Base-by-base conservation (phyloP, 2,797 vertebrate genomes). In the Falco novaeseelandiae region DNA sequence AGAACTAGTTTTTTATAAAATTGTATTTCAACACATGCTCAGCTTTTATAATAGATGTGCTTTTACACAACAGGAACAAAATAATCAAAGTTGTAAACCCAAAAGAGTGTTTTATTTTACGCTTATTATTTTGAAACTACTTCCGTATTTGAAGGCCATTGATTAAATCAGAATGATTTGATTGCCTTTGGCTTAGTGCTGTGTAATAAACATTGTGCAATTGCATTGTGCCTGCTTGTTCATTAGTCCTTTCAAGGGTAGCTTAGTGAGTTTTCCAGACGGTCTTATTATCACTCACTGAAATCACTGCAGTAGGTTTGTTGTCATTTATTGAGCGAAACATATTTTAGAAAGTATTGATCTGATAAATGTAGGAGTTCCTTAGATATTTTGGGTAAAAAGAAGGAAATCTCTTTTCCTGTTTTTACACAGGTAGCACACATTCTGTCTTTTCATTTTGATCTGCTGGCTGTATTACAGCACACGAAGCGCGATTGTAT, bases 91-190 rank as follows among this genome's bases (percentile, higher is more conserved):
- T 23, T 86, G 34, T n/a, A 71, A 87, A 76, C 51, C 65, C 62
- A 26, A 80, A 70, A 87, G 30, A 66, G 14, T 38, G 19, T 74
- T 89, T 73, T 77, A 32, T 70, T 95, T 91, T 52, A 46, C 70
- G 26, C 30, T 49, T 59, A 19, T 15, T 59, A 25, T 92, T 96
- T 91, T 89, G 46, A 55, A 55, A 23, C 61, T 69, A 16, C 79
- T 96, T 97, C 93, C 94, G 89, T 76, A 51, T 95, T 88, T 95
- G 87, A 83, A 88, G 79, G 65, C 89, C 90, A 91, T 91, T 76
- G 95, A 96, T 96, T 92, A 89, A 89, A 49, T 10, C 71, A 63
- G 82, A 51, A 48, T 49, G 30, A 88, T 96, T 57, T 88, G 82
- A 87, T 82, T 86, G 89, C 89, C 79, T 88, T 92, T 62, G 90